Conservation (phyloP, 2,113 vertebrate genomes). For the Xiphorhynchus elegans region DNA sequence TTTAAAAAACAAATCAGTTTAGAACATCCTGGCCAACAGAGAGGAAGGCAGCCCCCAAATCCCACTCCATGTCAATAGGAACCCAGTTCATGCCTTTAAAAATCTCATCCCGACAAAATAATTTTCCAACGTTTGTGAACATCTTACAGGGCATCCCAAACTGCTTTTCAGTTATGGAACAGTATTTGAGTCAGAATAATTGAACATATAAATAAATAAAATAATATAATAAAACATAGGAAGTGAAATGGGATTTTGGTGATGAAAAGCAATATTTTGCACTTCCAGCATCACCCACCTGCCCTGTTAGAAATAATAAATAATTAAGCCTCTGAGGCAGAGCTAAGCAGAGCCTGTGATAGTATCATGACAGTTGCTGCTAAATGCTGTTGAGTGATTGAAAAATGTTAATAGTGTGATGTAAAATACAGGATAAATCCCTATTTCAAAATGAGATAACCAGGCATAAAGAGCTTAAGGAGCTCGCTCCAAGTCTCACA, state of each 20-base stretch:
- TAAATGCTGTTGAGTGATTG: conserved; percentile 51
- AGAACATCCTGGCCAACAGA: neutral
- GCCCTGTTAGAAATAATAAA: conserved; percentile 51
- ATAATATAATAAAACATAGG: conserved; percentile 68
- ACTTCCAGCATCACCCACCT: conserved; percentile 49
- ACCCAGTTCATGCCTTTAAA: neutral
- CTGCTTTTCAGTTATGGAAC: conserved; percentile 52
- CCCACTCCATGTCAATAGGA: neutral
- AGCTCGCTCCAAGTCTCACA: neutral
- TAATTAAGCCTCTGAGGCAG: conserved; percentile 64
- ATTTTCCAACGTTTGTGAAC: conserved; percentile 18
- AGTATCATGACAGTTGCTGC: conserved; percentile 31
- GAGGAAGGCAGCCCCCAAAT: neutral
- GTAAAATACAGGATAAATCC: neutral
- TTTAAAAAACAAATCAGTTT: neutral
- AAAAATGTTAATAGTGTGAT: conserved; percentile 37
- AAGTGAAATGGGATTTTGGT: conserved; percentile 61
- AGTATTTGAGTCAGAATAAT: conserved; percentile 66
- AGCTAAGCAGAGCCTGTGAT: conserved; percentile 19
- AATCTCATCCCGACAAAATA: neutral
- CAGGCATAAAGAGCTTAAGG: neutral
- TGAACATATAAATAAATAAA: conserved; percentile 71
- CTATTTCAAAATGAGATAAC: neutral
- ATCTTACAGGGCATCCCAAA: conserved; percentile 55
- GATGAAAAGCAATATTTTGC: conserved; percentile 69